Conservation (phyloP, 2,888 invertebrate species). For the Tetranychus piercei region DNA sequence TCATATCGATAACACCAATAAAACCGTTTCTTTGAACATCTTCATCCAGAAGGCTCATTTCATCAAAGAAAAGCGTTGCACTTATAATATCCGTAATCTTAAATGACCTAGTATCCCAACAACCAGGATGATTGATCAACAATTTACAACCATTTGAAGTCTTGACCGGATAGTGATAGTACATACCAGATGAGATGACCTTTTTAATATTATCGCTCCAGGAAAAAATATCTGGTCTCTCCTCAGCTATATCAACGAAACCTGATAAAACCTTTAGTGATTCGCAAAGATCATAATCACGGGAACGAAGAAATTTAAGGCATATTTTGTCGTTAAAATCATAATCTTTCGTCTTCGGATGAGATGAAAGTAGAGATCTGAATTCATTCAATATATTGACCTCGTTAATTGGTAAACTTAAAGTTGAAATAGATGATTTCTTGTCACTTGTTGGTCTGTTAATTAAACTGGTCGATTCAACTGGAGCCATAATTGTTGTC, state of each 20-base stretch:
- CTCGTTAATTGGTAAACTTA: background rate
- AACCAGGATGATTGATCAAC: background rate
- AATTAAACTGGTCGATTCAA: background rate
- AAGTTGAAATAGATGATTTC: background rate
- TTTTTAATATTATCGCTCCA: background rate
- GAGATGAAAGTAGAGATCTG: background rate
- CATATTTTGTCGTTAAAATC: background rate
- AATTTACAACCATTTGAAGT: background rate
- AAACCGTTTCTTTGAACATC: background rate
- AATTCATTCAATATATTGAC: background rate
- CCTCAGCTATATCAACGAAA: background rate
- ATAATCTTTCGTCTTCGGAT: background rate
- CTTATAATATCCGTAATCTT: background rate
- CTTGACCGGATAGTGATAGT: background rate
- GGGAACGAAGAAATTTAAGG: constrained; percentile 5
- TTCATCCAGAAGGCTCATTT: background rate
- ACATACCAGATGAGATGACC: constrained; percentile 2
- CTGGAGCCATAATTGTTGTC: background rate
- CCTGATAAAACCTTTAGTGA: background rate
- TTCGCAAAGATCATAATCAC: background rate
- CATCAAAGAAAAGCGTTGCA: background rate
- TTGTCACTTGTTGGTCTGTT: background rate
- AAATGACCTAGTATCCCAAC: background rate
- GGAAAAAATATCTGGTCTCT: background rate
- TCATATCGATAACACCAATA: background rate